Evolutionary conservation across 1,140 invertebrate species (phyloP).

Genomic region (Trypoxylus dichotomus): DNA sequence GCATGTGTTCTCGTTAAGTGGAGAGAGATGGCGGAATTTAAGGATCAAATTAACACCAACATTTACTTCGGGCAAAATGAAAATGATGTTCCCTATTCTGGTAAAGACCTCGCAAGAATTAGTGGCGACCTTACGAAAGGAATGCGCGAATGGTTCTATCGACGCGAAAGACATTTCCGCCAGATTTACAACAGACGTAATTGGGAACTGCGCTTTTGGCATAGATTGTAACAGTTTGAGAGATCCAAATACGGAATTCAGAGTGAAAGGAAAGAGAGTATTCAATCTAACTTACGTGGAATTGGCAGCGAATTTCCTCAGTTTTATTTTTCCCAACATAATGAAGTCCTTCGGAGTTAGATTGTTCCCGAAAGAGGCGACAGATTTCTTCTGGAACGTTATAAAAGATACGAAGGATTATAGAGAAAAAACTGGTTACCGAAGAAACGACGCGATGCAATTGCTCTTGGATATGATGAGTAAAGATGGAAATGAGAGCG

Average conservation of each 20-base stretch:
- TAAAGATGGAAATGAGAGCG: conserved; percentile 24
- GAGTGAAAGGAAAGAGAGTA: background rate
- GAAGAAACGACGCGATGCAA: conserved; percentile 40
- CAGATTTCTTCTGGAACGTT: conserved; percentile 37
- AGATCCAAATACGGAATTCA: conserved; percentile 57
- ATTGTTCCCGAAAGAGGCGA: background rate
- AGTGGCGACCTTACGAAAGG: background rate
- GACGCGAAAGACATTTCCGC: conserved; percentile 47
- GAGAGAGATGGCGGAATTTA: conserved; percentile 56
- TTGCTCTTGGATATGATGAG: conserved; percentile 28
- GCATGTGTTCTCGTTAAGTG: conserved; percentile 55
- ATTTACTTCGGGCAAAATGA: conserved; percentile 58
- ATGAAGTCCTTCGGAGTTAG: background rate
- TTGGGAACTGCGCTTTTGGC: conserved; percentile 61
- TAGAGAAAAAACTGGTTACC: conserved; percentile 31
- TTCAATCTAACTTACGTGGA: background rate
- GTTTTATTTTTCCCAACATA: background rate
- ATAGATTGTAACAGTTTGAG: conserved; percentile 58
- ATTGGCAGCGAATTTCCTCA: conserved; percentile 48
- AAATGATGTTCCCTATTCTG: conserved; percentile 51
- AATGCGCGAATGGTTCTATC: background rate
- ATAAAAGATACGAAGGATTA: conserved; percentile 40
- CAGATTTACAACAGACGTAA: conserved; percentile 59
- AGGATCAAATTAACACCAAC: conserved; percentile 54
- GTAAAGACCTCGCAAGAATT: conserved; percentile 18